Percentiles rank a stretch among this genome's conserved stretches.
phyloP scores from a whole-genome alignment of 2,888 invertebrate species.

The Aquatica leii region DNA sequence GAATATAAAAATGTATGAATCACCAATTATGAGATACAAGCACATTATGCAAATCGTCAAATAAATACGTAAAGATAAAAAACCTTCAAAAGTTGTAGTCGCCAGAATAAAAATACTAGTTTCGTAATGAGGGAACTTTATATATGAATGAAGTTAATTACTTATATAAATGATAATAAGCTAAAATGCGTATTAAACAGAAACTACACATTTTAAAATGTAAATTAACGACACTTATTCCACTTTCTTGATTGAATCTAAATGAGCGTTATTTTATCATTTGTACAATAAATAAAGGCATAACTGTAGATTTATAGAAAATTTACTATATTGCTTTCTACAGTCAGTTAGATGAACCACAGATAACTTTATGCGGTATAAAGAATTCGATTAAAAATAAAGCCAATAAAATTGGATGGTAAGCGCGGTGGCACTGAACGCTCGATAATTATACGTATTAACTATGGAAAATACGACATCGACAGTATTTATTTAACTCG shows the following conservation, averaged over 20 bases:
- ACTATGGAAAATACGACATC: conserved; percentile 28
- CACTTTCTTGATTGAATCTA: conserved; percentile 8
- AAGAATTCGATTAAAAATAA: conserved; percentile 5
- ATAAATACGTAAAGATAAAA: no score
- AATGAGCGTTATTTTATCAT: conserved; percentile 1
- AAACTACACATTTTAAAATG: conserved; percentile 7
- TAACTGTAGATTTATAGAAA: background rate
- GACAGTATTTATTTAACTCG: background rate
- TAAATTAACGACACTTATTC: conserved; percentile 7
- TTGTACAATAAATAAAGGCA: conserved; percentile 6
- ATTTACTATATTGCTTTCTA: background rate
- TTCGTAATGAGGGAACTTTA: no score
- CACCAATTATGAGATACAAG: no score
- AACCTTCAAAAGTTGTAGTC: no score
- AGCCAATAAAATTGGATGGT: background rate
- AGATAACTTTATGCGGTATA: conserved; percentile 6
- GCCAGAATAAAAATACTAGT: no score
- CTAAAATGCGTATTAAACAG: background rate
- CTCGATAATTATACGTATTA: conserved; percentile 19
- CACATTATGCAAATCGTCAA: no score
- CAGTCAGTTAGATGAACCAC: background rate
- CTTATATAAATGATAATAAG: background rate
- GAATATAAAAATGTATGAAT: no score
- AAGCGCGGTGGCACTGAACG: background rate
- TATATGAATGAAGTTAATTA: background rate